These are phyloP conservation scores for Beroe ovata DNA, from an alignment of 37 sponge, comb jelly and placozoan species.

Conservation along the genomic window DNA sequence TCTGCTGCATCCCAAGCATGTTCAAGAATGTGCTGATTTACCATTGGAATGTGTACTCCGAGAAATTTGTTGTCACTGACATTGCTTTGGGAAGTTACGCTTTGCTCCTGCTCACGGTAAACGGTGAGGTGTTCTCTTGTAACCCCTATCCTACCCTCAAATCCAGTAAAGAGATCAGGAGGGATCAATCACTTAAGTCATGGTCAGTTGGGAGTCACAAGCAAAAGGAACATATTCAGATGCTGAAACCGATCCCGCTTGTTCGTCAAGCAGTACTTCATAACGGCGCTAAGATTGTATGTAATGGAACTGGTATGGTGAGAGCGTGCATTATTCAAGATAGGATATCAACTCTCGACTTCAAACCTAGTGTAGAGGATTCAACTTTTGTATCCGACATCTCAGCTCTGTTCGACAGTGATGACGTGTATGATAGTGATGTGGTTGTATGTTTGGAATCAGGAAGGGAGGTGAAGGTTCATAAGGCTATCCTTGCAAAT, in stretches of 20 bases:
- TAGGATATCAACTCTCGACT: slow-evolving; percentile 8
- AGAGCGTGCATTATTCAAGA: slow-evolving; percentile 32
- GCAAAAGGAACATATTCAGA: background rate
- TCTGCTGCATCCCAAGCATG: slow-evolving; percentile 37
- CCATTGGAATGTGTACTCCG: slow-evolving; percentile 17
- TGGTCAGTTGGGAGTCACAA: background rate
- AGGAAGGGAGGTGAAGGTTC: background rate
- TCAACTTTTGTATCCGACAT: background rate
- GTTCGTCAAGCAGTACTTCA: background rate
- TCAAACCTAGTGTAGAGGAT: background rate
- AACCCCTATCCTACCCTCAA: slow-evolving; percentile 27
- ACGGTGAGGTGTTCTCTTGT: slow-evolving; percentile 26
- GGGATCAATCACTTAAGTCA: slow-evolving; percentile 8
- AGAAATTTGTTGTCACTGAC: slow-evolving; percentile 9
- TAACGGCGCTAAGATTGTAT: slow-evolving; percentile 25
- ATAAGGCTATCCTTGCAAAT: slow-evolving; percentile 24
- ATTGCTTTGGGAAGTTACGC: slow-evolving; percentile 1
- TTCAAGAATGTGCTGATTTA: slow-evolving; percentile 26
- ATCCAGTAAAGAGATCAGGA: slow-evolving; percentile 8
- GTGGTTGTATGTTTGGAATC: background rate
- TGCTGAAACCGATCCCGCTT: slow-evolving; percentile 6
- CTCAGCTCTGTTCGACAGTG: slow-evolving; percentile 4
- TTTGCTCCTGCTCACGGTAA: background rate
- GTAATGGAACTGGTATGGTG: slow-evolving; percentile 8
- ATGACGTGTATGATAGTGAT: slow-evolving; percentile 24